Evolutionary conservation across 2,888 invertebrate species (phyloP).

Genomic region (Pemphredon lugubris): DNA sequence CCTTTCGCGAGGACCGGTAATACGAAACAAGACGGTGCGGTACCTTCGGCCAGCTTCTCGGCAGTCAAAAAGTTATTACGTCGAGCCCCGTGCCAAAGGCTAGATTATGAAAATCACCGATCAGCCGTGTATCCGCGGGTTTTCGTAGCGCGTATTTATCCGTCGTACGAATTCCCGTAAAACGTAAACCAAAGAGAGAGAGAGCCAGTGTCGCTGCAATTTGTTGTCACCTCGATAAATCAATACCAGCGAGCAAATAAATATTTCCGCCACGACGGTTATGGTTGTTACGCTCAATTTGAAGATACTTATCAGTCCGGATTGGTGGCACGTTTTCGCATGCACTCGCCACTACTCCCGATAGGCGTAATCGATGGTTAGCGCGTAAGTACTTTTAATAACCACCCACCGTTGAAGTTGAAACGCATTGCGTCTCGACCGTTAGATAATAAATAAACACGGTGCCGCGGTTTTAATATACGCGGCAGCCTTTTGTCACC

Average conservation of each 20-base stretch:
- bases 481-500: slow-evolving; percentile 19
- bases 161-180: slow-evolving; percentile 17
- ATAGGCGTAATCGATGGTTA: slow-evolving; percentile 35
- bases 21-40: slow-evolving; percentile 3
- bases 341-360: slow-evolving; percentile 1
- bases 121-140: background rate
- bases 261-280: slow-evolving; percentile 48
- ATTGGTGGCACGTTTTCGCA: slow-evolving; percentile 37
- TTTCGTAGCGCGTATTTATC: slow-evolving; percentile 14
- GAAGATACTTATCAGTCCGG: slow-evolving; percentile 45
- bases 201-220: slow-evolving; percentile 48
- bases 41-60: background rate
- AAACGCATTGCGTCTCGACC: slow-evolving; percentile 6
- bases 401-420: slow-evolving; percentile 14
- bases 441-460: slow-evolving; percentile 35
- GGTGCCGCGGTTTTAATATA: slow-evolving; percentile 7
- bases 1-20: background rate
- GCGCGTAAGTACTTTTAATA: slow-evolving; percentile 30
- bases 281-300: slow-evolving; percentile 49
- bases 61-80: slow-evolving; percentile 5
- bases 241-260: slow-evolving; percentile 48
- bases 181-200: slow-evolving; percentile 6
- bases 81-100: background rate
- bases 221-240: slow-evolving; percentile 61
- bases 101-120: slow-evolving; percentile 20